phyloP scores from a whole-genome alignment of 2,113 vertebrate genomes.

The Trachemys scripta region DNA sequence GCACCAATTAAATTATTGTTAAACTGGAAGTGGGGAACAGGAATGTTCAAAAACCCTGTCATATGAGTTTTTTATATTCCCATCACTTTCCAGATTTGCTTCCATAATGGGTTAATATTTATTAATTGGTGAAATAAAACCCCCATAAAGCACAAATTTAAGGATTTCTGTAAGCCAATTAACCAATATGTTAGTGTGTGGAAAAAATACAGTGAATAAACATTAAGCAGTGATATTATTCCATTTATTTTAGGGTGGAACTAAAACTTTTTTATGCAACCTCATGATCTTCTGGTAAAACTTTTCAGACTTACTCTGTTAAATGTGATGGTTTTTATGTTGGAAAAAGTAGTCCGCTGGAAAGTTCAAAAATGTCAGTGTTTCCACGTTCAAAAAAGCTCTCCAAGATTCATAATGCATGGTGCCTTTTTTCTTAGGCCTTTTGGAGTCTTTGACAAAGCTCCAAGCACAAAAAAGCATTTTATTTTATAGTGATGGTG shows the following conservation, averaged over 20 bases:
- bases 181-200: conserved; percentile 27
- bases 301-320: conserved; percentile 1
- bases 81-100: background rate
- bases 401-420: background rate
- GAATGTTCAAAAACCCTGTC: background rate
- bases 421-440: conserved; percentile 17
- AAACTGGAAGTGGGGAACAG: background rate
- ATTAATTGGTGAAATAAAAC: conserved; percentile 17
- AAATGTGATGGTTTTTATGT: conserved; percentile 48
- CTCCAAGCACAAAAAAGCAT: background rate
- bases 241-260: conserved; percentile 23
- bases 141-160: conserved; percentile 38
- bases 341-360: conserved; percentile 28
- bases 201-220: conserved; percentile 36
- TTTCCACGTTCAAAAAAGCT: background rate
- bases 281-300: conserved; percentile 29
- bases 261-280: conserved; percentile 50
- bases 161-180: conserved; percentile 24
- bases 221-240: conserved; percentile 37
- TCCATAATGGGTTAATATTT: conserved; percentile 23
- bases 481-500: background rate
- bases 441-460: conserved; percentile 16
- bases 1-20: background rate
- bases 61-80: background rate
- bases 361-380: background rate